A percentile compares a stretch with the other conserved stretches of the same genome.
Evolutionary conservation across 2,888 invertebrate species (phyloP).

Genomic region (Exocentrus adspersus): DNA sequence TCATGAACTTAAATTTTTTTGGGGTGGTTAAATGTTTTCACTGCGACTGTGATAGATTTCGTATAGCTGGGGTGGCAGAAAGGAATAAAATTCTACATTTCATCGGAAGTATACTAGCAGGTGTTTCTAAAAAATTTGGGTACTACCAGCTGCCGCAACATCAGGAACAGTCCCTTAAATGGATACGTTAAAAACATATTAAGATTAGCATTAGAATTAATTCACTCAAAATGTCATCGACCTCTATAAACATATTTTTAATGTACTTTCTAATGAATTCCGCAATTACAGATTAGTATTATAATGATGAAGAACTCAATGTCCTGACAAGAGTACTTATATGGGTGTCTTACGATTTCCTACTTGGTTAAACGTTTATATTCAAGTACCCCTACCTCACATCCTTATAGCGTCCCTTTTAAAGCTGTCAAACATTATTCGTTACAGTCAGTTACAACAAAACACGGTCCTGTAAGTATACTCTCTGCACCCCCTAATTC

Average conservation of each 20-base stretch:
- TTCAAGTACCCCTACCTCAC: too few relatives aligned
- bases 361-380: too few relatives aligned
- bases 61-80: not conserved
- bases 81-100: constrained; percentile 1
- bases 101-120: constrained; percentile 16
- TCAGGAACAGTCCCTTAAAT: not conserved
- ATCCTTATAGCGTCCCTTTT: too few relatives aligned
- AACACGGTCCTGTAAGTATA: constrained; percentile 21
- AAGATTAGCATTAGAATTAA: not conserved
- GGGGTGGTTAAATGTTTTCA: too few relatives aligned
- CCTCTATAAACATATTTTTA: too few relatives aligned
- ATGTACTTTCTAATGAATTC: too few relatives aligned
- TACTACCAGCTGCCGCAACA: constrained; percentile 9
- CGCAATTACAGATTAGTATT: too few relatives aligned
- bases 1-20: too few relatives aligned
- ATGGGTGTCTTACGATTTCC: too few relatives aligned
- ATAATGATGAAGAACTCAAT: too few relatives aligned
- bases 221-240: too few relatives aligned
- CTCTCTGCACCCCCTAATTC: constrained; percentile 25
- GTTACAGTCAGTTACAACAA: constrained; percentile 29
- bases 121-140: constrained; percentile 17
- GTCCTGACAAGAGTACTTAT: too few relatives aligned
- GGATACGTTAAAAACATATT: not conserved
- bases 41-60: not conserved
- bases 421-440: constrained; percentile 26